Conservation (phyloP, 2,888 invertebrate species). For the Chalcosyrphus nemorum region DNA sequence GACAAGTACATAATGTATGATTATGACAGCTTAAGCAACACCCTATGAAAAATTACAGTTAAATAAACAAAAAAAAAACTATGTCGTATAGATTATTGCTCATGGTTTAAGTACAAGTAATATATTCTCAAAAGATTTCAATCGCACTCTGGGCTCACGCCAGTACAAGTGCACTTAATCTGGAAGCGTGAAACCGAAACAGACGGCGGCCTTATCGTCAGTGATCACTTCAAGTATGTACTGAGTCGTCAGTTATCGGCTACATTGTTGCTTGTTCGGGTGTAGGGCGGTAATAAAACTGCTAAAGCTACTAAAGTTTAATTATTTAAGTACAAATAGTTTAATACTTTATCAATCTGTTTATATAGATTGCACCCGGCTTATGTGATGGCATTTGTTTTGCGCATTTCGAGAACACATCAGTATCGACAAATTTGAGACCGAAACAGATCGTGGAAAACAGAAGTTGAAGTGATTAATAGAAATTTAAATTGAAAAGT, state of each 20-base stretch:
- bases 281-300: not conserved
- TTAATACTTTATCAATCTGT: conserved; percentile 3
- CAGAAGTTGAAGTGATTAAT: not conserved
- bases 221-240: not conserved
- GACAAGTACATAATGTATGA: no score
- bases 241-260: conserved; percentile 13
- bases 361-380: conserved; percentile 1
- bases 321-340: not conserved
- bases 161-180: conserved; percentile 24
- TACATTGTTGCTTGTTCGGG: not conserved
- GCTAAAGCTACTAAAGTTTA: not conserved
- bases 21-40: not conserved
- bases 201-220: conserved; percentile 33
- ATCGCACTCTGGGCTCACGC: not conserved
- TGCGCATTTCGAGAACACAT: not conserved
- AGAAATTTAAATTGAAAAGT: not conserved
- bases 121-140: not conserved
- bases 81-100: not conserved
- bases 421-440: not conserved
- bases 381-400: not conserved
- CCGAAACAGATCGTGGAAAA: not conserved
- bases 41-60: not conserved
- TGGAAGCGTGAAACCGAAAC: not conserved
- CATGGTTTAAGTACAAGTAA: not conserved
- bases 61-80: not conserved